Conservation (phyloP, 2,113 vertebrate genomes). For the Thinocorus orbignyianus region DNA sequence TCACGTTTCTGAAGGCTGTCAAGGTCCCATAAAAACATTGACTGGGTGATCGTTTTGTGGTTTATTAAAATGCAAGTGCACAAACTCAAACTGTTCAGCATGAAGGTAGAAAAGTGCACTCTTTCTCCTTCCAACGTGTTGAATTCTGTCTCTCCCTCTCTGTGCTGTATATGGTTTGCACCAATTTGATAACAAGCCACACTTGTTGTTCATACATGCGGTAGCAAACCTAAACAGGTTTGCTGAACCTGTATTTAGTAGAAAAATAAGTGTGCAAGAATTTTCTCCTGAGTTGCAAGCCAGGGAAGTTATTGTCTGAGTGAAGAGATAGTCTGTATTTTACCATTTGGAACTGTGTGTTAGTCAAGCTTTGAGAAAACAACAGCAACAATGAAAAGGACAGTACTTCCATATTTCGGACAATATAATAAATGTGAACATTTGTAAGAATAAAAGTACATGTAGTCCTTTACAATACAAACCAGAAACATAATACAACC, state of each 20-base stretch:
- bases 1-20: not conserved
- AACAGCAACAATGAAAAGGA: not conserved
- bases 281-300: not conserved
- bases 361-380: not conserved
- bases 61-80: not conserved
- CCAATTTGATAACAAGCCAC: not conserved
- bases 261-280: not conserved
- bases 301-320: not conserved
- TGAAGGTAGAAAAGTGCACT: not conserved
- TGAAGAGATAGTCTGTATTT: not conserved
- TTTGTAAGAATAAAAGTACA: not conserved
- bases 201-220: not conserved
- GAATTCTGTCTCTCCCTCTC: not conserved
- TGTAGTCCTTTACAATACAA: not conserved
- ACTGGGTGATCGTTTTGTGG: not conserved
- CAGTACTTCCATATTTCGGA: not conserved
- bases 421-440: not conserved
- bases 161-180: not conserved
- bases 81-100: not conserved
- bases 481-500: not conserved
- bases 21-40: not conserved
- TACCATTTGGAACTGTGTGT: not conserved
- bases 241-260: not conserved
- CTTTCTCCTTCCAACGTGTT: not conserved
- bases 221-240: not conserved